These are phyloP conservation scores for Proterorhinus semilunaris DNA, from an alignment of 2,113 vertebrate genomes.

Conservation along the genomic window DNA sequence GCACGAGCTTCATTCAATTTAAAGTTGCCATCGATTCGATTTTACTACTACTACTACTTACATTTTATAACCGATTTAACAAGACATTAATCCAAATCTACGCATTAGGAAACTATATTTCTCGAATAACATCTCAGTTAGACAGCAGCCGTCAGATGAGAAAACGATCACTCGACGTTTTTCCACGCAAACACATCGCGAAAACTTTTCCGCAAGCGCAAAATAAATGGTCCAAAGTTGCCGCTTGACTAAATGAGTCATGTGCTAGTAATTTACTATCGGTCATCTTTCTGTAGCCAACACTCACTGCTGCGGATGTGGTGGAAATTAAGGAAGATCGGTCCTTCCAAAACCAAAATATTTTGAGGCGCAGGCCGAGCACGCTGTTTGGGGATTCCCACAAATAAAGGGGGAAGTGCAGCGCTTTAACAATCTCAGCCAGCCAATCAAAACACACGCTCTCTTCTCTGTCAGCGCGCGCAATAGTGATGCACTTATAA, in stretches of 20 bases:
- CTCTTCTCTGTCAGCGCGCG: neutral
- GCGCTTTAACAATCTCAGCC: rapidly evolving
- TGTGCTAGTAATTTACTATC: neutral
- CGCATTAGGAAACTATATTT: neutral
- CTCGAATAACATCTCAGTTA: slow-evolving; percentile 10
- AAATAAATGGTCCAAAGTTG: neutral
- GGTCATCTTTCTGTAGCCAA: no score
- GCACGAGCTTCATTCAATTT: neutral
- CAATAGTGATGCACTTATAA: neutral
- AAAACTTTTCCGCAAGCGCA: slow-evolving; percentile 19
- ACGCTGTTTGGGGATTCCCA: slow-evolving; percentile 57
- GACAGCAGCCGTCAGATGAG: neutral
- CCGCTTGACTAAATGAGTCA: neutral
- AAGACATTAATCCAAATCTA: neutral
- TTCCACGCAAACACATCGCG: slow-evolving; percentile 2
- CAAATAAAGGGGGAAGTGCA: neutral
- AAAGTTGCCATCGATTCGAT: neutral
- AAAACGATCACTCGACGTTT: slow-evolving; percentile 25
- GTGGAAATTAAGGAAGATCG: neutral
- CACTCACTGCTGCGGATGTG: no score
- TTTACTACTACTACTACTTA: neutral
- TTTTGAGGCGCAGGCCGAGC: slow-evolving; percentile 10
- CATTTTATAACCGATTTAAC: neutral
- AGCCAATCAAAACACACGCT: slow-evolving; percentile 39
- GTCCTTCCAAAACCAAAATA: slow-evolving; percentile 36